Evolutionary conservation across 1,140 invertebrate species (phyloP).

Genomic region (Drosophila lini): DNA sequence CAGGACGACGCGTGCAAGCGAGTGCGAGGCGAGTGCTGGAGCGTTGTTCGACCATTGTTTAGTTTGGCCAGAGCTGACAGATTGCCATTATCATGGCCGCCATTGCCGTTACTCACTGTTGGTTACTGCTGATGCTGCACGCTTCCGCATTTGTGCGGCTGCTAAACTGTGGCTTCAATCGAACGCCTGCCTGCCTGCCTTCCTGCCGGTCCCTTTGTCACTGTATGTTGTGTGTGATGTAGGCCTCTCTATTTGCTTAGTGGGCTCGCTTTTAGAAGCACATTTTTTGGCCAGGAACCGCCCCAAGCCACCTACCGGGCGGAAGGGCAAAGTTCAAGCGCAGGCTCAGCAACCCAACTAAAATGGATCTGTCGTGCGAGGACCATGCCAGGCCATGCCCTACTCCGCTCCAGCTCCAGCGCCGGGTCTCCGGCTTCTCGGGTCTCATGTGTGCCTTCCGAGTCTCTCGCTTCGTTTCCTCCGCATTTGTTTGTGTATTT

Average conservation of each 20-base stretch:
- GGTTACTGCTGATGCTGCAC: slow-evolving; percentile 40
- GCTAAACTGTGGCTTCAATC: slow-evolving; percentile 67
- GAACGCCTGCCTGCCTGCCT: slow-evolving; percentile 13
- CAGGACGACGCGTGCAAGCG: slow-evolving; percentile 6
- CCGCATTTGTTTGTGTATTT: slow-evolving; percentile 45
- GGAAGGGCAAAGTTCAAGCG: slow-evolving; percentile 66
- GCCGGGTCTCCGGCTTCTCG: slow-evolving; percentile 35
- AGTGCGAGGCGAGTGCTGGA: slow-evolving; percentile 13
- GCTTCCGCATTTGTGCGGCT: slow-evolving; percentile 47
- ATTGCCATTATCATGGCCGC: slow-evolving; percentile 47
- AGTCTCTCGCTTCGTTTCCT: slow-evolving; percentile 50
- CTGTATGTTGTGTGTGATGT: slow-evolving; percentile 17
- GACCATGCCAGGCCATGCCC: neutral
- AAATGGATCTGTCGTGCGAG: slow-evolving; percentile 19
- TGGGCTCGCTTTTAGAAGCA: slow-evolving; percentile 3
- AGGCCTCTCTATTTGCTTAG: slow-evolving; percentile 28
- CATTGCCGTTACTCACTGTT: slow-evolving; percentile 41
- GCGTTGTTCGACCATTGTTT: slow-evolving; percentile 51
- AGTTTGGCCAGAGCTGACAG: slow-evolving; percentile 70
- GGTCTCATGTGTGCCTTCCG: slow-evolving; percentile 46
- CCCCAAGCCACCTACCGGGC: neutral
- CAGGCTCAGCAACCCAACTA: slow-evolving; percentile 44
- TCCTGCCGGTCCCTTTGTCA: slow-evolving; percentile 15
- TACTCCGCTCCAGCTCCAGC: slow-evolving; percentile 4
- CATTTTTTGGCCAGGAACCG: neutral